Conservation (phyloP, 2,888 invertebrate species). For the Chalcis sispes region DNA sequence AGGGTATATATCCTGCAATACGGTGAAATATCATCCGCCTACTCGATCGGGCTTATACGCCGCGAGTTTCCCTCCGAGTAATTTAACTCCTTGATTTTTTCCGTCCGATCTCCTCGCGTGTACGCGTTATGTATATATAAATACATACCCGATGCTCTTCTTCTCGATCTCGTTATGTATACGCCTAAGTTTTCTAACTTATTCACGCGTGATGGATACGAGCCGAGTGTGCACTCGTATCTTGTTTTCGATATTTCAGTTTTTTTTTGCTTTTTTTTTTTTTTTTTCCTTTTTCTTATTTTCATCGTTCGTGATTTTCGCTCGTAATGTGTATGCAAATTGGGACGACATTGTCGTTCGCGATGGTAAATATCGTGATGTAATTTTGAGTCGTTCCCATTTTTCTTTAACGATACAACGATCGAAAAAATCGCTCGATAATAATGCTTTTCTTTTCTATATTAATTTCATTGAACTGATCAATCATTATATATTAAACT, state of each 20-base stretch:
- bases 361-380: too few species aligned
- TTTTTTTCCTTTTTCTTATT: neutral
- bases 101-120: neutral
- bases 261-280: neutral
- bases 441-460: too few species aligned
- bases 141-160: too few species aligned
- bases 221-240: neutral
- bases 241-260: neutral
- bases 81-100: conserved; percentile 33
- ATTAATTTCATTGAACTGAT: too few species aligned
- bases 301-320: too few species aligned
- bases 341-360: too few species aligned
- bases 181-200: conserved; percentile 21
- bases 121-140: neutral
- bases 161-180: too few species aligned
- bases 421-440: too few species aligned
- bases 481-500: too few species aligned
- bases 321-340: too few species aligned
- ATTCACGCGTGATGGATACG: conserved; percentile 8
- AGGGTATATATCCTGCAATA: neutral
- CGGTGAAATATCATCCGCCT: conserved; percentile 40
- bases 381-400: too few species aligned
- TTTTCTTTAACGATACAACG: too few species aligned
- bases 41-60: conserved; percentile 22
- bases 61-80: neutral